phyloP scores from a whole-genome alignment of 2,797 vertebrate species.

The Orientallactaga sibirica region DNA sequence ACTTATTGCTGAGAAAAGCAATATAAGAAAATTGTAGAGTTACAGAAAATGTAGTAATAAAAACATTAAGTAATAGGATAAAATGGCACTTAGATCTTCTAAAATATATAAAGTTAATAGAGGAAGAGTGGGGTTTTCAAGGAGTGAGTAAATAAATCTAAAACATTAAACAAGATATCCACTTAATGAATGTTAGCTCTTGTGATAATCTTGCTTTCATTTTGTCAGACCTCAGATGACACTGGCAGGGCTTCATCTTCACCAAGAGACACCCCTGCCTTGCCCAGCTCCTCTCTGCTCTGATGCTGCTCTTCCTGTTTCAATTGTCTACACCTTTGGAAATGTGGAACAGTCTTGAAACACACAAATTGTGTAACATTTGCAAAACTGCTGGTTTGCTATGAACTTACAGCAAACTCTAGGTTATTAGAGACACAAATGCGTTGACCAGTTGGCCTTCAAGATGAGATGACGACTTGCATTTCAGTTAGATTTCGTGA shows the following conservation, averaged over 20 bases:
- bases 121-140: conserved; percentile 4
- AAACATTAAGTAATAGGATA: not conserved
- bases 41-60: not conserved
- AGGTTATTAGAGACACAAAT: not conserved
- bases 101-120: not conserved
- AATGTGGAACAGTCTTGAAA: conserved; percentile 3
- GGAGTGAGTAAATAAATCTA: not conserved
- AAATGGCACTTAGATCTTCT: not conserved
- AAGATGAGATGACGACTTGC: not conserved
- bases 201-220: not conserved
- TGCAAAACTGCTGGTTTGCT: not conserved
- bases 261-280: not conserved
- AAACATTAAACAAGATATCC: not conserved
- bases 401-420: not conserved
- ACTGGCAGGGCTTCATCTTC: not conserved
- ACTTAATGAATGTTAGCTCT: not conserved
- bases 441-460: not conserved
- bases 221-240: conserved; percentile 11
- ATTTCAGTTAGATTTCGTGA: not conserved
- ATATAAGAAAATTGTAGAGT: not conserved
- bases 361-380: not conserved
- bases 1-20: not conserved
- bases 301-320: not conserved
- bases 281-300: not conserved
- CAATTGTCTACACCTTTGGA: conserved; percentile 30